These are phyloP conservation scores for Ceraclea dissimilis DNA, from an alignment of 2,888 invertebrate species.

Conservation along the genomic window DNA sequence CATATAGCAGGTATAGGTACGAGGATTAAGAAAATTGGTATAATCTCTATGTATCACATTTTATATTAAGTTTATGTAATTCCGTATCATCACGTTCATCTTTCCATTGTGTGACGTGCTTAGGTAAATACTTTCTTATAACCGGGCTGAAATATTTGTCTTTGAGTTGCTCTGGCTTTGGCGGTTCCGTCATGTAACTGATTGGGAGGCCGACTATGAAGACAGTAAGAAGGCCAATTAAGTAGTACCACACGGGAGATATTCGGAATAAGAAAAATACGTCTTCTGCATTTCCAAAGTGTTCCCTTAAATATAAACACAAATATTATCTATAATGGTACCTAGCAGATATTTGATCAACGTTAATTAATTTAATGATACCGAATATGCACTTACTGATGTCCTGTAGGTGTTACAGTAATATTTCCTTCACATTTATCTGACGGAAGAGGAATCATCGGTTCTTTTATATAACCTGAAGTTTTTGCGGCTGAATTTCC, in stretches of 20 bases:
- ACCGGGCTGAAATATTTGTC: slow-evolving; percentile 52
- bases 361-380: too few species aligned
- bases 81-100: background rate
- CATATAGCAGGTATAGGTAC: too few species aligned
- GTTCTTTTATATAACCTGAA: slow-evolving; percentile 33
- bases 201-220: slow-evolving; percentile 54
- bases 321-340: too few species aligned
- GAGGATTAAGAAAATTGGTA: too few species aligned
- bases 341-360: too few species aligned
- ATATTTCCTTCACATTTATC: slow-evolving; percentile 35
- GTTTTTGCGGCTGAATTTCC: slow-evolving; percentile 46
- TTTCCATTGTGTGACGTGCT: background rate
- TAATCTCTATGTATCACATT: too few species aligned
- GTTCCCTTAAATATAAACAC: too few species aligned
- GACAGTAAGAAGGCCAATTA: slow-evolving; percentile 53
- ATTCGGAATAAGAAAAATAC: slow-evolving; percentile 52
- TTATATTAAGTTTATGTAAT: background rate
- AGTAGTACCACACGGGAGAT: slow-evolving; percentile 62
- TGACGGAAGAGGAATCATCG: slow-evolving; percentile 1
- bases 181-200: slow-evolving; percentile 53
- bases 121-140: slow-evolving; percentile 43
- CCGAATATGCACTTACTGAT: too few species aligned
- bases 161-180: slow-evolving; percentile 47
- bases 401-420: too few species aligned
- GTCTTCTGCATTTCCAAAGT: slow-evolving; percentile 23